These are phyloP conservation scores for Eugnorisma glareosa DNA, from an alignment of 2,888 invertebrate species.

Conservation along the genomic window DNA sequence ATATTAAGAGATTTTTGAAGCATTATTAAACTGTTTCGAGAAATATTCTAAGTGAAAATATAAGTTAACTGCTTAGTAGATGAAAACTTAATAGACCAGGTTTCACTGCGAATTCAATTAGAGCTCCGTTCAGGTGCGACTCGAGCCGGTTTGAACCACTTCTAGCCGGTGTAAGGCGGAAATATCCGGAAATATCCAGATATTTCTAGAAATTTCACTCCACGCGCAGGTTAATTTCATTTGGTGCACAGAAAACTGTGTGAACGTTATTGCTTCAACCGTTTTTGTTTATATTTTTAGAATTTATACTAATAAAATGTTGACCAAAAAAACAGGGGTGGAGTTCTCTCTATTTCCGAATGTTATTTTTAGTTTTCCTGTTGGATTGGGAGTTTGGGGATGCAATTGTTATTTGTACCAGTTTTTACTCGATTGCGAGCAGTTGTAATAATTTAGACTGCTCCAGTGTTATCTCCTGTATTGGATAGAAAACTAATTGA, in stretches of 20 bases:
- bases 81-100: slow-evolving; percentile 72
- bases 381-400: slow-evolving; percentile 15
- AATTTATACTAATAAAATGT: slow-evolving; percentile 52
- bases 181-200: slow-evolving; percentile 72
- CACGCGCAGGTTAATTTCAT: slow-evolving; percentile 76
- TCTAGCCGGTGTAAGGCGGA: slow-evolving; percentile 55
- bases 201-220: slow-evolving; percentile 74
- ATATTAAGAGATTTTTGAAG: slow-evolving; percentile 42
- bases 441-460: not conserved
- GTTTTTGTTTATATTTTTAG: slow-evolving; percentile 60
- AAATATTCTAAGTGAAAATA: slow-evolving; percentile 60
- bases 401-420: slow-evolving; percentile 24
- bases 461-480: not conserved
- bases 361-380: slow-evolving; percentile 33
- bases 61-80: slow-evolving; percentile 67
- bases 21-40: slow-evolving; percentile 53
- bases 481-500: slow-evolving; percentile 1
- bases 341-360: not conserved
- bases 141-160: slow-evolving; percentile 61
- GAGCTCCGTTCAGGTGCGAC: slow-evolving; percentile 72
- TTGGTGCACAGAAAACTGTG: slow-evolving; percentile 65
- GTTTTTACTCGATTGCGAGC: not conserved
- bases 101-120: slow-evolving; percentile 78
- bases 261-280: slow-evolving; percentile 51
- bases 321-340: slow-evolving; percentile 39